Conservation (phyloP, 2,888 invertebrate species). For the Dicyrtoma fusca region DNA sequence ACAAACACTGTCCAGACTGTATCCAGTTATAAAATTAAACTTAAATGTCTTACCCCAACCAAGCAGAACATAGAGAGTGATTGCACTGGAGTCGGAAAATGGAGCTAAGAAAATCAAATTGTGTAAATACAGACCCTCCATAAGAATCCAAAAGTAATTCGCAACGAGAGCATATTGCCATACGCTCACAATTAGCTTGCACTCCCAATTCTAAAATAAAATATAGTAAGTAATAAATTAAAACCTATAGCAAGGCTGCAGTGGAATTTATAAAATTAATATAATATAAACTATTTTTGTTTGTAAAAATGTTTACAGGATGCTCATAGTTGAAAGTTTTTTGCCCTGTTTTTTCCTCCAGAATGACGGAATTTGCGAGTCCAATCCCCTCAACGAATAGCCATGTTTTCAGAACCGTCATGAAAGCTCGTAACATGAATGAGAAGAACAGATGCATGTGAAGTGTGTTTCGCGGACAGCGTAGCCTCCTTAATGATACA, state of each 20-base stretch:
- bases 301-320: conserved; percentile 51
- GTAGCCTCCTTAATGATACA: conserved; percentile 66
- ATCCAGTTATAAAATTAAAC: no score
- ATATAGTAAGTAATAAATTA: neutral
- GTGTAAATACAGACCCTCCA: conserved; percentile 73
- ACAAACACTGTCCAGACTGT: no score
- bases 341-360: conserved; percentile 43
- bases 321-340: conserved; percentile 40
- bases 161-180: conserved; percentile 71
- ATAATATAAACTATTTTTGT: neutral
- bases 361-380: conserved; percentile 57
- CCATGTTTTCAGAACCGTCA: conserved; percentile 66
- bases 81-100: conserved; percentile 68
- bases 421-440: conserved; percentile 68
- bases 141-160: conserved; percentile 73
- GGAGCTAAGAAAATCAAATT: conserved; percentile 71
- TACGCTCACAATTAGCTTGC: conserved; percentile 68
- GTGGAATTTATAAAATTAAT: neutral
- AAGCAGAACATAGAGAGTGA: conserved; percentile 66
- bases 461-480: conserved; percentile 70
- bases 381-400: conserved; percentile 66
- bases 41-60: conserved; percentile 69
- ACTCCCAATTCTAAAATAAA: conserved; percentile 66
- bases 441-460: conserved; percentile 73
- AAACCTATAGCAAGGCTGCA: no score